Evolutionary conservation across 2,888 invertebrate species (phyloP).

Genomic region (Timema podura): DNA sequence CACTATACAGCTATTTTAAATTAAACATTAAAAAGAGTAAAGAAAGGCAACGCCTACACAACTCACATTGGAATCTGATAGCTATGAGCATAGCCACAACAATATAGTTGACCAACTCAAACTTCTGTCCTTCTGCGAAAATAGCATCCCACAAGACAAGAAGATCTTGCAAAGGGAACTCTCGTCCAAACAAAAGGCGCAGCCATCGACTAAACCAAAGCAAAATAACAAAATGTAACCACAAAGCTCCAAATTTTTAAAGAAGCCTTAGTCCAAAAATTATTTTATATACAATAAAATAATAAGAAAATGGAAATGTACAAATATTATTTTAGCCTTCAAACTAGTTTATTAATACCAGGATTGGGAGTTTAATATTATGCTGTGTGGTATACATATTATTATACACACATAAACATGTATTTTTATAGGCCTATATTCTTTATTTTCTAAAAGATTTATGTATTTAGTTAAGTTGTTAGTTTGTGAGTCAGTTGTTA

Average conservation of each 20-base stretch:
- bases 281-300: too few species aligned
- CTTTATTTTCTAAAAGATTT: too few species aligned
- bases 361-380: background rate
- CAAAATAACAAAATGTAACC: conserved; percentile 4
- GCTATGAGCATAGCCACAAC: conserved; percentile 73
- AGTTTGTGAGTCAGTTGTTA: too few species aligned
- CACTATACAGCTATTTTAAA: too few species aligned
- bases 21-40: background rate
- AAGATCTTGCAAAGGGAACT: conserved; percentile 73
- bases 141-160: conserved; percentile 79
- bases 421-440: too few species aligned
- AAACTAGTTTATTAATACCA: background rate
- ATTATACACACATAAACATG: too few species aligned
- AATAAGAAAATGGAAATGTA: too few species aligned
- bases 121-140: conserved; percentile 62
- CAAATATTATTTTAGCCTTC: background rate
- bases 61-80: conserved; percentile 64
- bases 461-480: too few species aligned
- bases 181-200: conserved; percentile 75
- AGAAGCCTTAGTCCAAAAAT: too few species aligned
- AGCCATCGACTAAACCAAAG: conserved; percentile 67
- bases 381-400: background rate
- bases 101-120: conserved; percentile 60
- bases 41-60: background rate
- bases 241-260: background rate